phyloP scores from a whole-genome alignment of 2,888 invertebrate genomes.

The Drosophila borborema region DNA sequence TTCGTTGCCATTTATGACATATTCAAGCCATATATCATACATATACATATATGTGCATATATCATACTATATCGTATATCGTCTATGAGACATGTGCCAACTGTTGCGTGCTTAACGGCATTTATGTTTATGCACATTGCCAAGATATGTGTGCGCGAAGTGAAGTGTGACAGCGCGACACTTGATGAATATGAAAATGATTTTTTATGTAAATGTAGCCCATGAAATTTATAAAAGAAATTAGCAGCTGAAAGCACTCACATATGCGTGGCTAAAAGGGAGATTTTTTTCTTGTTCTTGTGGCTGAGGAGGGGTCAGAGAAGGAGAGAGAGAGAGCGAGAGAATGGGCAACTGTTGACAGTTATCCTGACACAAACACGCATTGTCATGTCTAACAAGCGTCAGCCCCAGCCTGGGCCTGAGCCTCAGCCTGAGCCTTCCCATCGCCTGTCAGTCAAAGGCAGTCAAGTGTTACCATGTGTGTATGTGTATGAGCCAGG shows the following conservation, averaged over 20 bases:
- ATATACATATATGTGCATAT: constrained; percentile 12
- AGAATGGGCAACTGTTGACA: constrained; percentile 70
- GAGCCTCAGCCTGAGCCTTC: constrained; percentile 35
- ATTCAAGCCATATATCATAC: constrained; percentile 52
- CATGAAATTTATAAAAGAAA: constrained; percentile 77
- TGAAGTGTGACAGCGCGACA: constrained; percentile 45
- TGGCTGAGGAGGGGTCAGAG: background rate
- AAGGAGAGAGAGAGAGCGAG: background rate
- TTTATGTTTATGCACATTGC: constrained; percentile 41
- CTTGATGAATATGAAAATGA: constrained; percentile 58
- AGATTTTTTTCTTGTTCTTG: background rate
- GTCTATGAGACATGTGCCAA: constrained; percentile 35
- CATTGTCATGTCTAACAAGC: constrained; percentile 80
- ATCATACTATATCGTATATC: constrained; percentile 22
- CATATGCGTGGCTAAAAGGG: constrained; percentile 5
- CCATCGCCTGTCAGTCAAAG: constrained; percentile 68
- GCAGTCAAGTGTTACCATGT: constrained; percentile 36
- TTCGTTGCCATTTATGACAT: constrained; percentile 57
- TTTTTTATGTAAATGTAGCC: constrained; percentile 68
- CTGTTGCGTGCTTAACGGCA: constrained; percentile 45
- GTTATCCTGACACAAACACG: constrained; percentile 80
- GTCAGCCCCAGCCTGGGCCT: constrained; percentile 61
- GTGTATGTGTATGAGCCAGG: constrained; percentile 19
- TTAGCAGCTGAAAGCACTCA: constrained; percentile 61
- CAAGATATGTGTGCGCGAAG: constrained; percentile 15